A percentile compares a stretch with the other conserved stretches of the same genome.
phyloP scores from a whole-genome alignment of 2,113 vertebrate genomes.

The Gracilinanus agilis region DNA sequence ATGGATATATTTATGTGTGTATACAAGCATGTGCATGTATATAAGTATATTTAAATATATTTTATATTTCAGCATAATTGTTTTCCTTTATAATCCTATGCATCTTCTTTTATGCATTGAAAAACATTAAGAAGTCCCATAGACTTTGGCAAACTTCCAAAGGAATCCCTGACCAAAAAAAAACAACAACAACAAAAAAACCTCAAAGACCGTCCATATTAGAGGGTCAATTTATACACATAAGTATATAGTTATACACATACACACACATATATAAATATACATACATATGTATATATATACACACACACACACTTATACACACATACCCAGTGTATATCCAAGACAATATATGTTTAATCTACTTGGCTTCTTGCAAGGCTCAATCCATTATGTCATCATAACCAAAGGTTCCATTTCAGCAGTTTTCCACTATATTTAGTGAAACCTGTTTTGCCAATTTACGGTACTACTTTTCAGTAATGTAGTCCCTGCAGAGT shows the following conservation, averaged over 20 bases:
- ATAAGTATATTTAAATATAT: neutral
- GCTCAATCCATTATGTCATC: neutral
- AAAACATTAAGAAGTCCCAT: too few relatives aligned
- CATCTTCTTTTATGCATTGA: too few relatives aligned
- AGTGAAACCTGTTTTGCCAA: neutral
- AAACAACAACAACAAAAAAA: too few relatives aligned
- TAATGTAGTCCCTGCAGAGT: neutral
- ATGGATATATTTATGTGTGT: neutral
- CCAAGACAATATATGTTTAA: neutral
- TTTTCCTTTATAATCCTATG: too few relatives aligned
- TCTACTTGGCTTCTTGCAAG: neutral
- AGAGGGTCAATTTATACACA: too few relatives aligned
- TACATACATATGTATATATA: neutral
- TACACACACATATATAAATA: neutral
- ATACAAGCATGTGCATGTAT: neutral
- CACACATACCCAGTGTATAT: neutral
- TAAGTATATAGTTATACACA: neutral
- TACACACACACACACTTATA: too few relatives aligned
- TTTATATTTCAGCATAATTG: too few relatives aligned
- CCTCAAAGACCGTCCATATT: too few relatives aligned
- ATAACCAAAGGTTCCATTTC: neutral
- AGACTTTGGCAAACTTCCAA: too few relatives aligned
- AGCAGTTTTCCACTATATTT: slow-evolving; percentile 8
- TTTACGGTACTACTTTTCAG: neutral
- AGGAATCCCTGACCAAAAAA: too few relatives aligned